Evolutionary conservation across 2,113 vertebrate species (phyloP), one percentile per base, ranked within the genome.

Genomic region (Myotis brandtii): DNA sequence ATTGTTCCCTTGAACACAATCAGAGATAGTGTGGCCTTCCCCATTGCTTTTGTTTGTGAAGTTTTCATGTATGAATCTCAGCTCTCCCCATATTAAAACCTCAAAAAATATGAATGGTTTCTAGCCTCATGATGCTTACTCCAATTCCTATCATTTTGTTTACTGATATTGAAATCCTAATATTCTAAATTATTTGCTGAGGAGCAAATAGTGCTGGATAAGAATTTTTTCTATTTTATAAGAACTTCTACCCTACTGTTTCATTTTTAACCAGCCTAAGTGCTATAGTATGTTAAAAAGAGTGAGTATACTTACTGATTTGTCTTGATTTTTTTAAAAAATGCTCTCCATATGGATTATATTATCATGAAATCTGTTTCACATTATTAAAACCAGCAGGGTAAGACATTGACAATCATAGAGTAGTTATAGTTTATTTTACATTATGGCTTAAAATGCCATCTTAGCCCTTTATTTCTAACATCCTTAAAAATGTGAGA

Each of bases 371-470:
- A 86, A 86, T 88, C 72, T 79, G 81, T 75, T 94, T 96, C 84
- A 67, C 81, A 96, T 90, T 90, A 97, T 87, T 97, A 95, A 90
- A 93, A 93, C 73, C 93, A 95, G 73, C 40, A 86, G 70, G 73
- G 59, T 80, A 75, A 81, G 89, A 81, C 54, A 92, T 3, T 73
- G 77, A 73, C 73, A 91, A 91, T 86, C 69, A 67, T 16, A 81
- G 80, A 50, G 14, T 13, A 85, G 79, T 64, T 67, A 84, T 12
- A 73, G 50, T 93, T 95, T 96, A 88, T 86, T 91, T 91, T 84
- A 93, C 54, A 76, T 79, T 91, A 79, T 40, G 46, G 52, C 80
- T 91, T 56, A 87, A 95, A 95, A 93, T 30, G 13, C 69, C 72
- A 77, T 66, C 66, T 93, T 92, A 89, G 48, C 9, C 77, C 86